These are phyloP conservation scores for Conus canariensis DNA, from an alignment of 2,888 invertebrate species.

Conservation along the genomic window DNA sequence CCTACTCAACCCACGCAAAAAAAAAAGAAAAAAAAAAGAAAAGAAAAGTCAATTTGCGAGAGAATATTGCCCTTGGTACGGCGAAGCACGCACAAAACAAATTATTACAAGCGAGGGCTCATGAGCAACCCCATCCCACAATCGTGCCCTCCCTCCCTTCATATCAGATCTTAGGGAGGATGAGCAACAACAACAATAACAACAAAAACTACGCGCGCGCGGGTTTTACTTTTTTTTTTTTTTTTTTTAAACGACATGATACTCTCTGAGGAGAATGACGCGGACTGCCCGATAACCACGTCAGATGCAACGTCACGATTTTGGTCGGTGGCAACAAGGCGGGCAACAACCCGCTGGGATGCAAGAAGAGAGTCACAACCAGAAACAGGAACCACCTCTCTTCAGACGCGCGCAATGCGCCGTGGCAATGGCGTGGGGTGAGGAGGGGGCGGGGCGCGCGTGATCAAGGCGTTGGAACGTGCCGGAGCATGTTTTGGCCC, in stretches of 20 bases:
- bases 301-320: background rate
- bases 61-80: slow-evolving; percentile 24
- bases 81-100: background rate
- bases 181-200: too few relatives aligned
- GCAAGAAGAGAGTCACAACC: too few relatives aligned
- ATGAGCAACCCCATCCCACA: background rate
- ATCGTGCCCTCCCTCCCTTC: background rate
- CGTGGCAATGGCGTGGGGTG: too few relatives aligned
- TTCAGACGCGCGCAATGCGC: too few relatives aligned
- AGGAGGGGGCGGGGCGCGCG: background rate
- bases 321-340: background rate
- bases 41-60: slow-evolving; percentile 6
- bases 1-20: background rate
- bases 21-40: background rate
- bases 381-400: too few relatives aligned
- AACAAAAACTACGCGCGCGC: too few relatives aligned
- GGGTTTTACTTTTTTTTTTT: too few relatives aligned
- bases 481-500: background rate
- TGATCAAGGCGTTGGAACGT: background rate
- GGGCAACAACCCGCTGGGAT: too few relatives aligned
- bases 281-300: background rate
- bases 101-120: background rate
- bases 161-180: background rate
- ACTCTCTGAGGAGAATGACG: background rate
- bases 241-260: too few relatives aligned